Evolutionary conservation across 2,113 vertebrate species (phyloP).

Genomic region (Epinephelus cyanopodus): DNA sequence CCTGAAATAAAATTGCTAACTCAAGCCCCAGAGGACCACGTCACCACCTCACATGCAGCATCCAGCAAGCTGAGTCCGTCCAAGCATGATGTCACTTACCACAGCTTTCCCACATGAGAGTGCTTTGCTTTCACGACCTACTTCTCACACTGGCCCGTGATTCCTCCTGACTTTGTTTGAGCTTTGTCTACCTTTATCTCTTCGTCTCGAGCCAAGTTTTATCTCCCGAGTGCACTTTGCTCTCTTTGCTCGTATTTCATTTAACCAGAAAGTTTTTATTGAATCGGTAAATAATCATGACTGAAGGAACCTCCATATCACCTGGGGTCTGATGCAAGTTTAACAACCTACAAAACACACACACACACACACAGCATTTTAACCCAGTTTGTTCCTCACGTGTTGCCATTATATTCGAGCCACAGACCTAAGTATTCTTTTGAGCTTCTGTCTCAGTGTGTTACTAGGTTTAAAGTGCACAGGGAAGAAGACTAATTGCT

Average conservation of each 20-base stretch:
- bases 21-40: slow-evolving; percentile 32
- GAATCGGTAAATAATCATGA: neutral
- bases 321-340: neutral
- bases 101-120: slow-evolving; percentile 26
- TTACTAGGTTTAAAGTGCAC: too few relatives aligned
- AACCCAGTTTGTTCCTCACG: neutral
- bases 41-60: slow-evolving; percentile 37
- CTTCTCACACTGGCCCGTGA: neutral
- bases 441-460: too few relatives aligned
- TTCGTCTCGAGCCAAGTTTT: neutral
- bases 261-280: slow-evolving; percentile 13
- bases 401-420: neutral
- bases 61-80: slow-evolving; percentile 14
- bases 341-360: slow-evolving; percentile 8
- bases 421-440: neutral
- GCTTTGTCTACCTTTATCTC: neutral
- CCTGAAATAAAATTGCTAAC: slow-evolving; percentile 38
- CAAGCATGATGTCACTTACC: slow-evolving; percentile 43
- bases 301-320: neutral
- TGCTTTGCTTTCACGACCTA: neutral
- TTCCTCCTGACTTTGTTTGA: neutral
- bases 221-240: neutral
- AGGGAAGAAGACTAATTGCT: too few relatives aligned
- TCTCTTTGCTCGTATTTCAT: neutral
- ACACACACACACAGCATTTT: neutral